Evolutionary conservation across 2,797 vertebrate species (phyloP), one percentile per base, ranked within the genome.

Genomic region (Gadopsis bispinosus): DNA sequence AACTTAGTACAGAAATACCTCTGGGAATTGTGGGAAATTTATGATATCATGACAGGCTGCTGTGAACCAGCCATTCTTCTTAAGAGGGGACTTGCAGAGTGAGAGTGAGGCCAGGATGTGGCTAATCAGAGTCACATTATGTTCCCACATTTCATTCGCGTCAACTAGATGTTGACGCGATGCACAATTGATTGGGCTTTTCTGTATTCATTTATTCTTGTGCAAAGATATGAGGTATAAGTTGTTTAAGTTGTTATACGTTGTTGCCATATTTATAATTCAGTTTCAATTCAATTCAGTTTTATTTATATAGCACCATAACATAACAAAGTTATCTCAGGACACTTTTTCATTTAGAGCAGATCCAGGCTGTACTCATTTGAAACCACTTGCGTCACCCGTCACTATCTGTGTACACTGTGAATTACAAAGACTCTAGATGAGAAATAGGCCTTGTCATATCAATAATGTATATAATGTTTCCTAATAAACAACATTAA

Each of bases 11-110:
- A 86, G 60, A 81, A 75, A 68, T 11, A 73, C 81, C 74, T 66
- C 70, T 75, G 89, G 83, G 89, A 80, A 86, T 74, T 90, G 87
- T 88, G 89, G 85, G 77, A 88, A 83, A 78, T 83, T 0, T 55
- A 45, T 83, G 79, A 88, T 53, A 31, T 88, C 80, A 84, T 14
- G 37, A 50, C 37, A 48, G 68, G 66, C 72, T 72, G 64, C 73
- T 81, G 78, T 77, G 75, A 83, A 85, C 77, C 37, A 63, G 68
- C 26, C 12, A 0, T 68, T 83, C 62, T 31, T 73, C 66, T 83
- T 60, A 12, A 37, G 72, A 83, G 61, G 47, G 31, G 55, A 50
- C 53, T 31, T 20, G 51, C 33, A 20, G 59, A 79, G 37, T 64
- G 47, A 73, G 68, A 79, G 16, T 43, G 68, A 72, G 58, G 41